Base-by-base conservation (phyloP, 2,888 invertebrate genomes). In the Maniola hyperantus region DNA sequence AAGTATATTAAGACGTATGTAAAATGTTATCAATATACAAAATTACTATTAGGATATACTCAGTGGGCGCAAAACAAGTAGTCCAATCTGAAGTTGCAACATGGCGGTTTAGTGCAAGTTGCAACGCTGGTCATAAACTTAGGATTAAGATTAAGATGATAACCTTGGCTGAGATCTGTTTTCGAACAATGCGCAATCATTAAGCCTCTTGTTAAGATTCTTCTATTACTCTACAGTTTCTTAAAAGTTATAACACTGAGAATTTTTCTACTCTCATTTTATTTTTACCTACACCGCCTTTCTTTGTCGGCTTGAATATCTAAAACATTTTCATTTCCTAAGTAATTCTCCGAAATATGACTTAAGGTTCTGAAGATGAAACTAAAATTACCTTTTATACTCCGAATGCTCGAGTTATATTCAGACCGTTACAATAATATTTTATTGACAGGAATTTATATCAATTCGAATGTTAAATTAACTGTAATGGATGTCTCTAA, bases 401-500 rank as follows among this genome's bases (percentile, higher is more conserved):
- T 54, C 15, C 4, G 15, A 54, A 36, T 36, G 15, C 15, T 34
- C 10, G 6, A 34, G 54, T 34, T 26, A 53, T 15, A 34, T 15
- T 8, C 13, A 20, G 20, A 20, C 8, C 13, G 8, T 48, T 58
- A 59, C 33, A 54, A 54, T 67, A 64, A 59, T 67, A 64, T 60
- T 65, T 61, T 55, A 33, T 61, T 57, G 48, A 58, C 44, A 33
- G 18, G 59, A 63, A 26, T 46, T 58, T 53, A 13, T 18, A 36
- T 15, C 18, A 26, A 42, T 67, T 60, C 55, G 55, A 64, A 67
- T 67, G 48, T 46, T 18, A 64, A 55, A 64, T 50, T 39, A 64
- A 39, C 46, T 54, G 59, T 39, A 67, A 67, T 60, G 59, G 64
- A 64, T 34, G 54, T 64, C 54, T 67, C 60, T 64, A n/a, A 57